Base-by-base conservation (phyloP, 1,140 invertebrate species). In the Tetragnatha versicolor region DNA sequence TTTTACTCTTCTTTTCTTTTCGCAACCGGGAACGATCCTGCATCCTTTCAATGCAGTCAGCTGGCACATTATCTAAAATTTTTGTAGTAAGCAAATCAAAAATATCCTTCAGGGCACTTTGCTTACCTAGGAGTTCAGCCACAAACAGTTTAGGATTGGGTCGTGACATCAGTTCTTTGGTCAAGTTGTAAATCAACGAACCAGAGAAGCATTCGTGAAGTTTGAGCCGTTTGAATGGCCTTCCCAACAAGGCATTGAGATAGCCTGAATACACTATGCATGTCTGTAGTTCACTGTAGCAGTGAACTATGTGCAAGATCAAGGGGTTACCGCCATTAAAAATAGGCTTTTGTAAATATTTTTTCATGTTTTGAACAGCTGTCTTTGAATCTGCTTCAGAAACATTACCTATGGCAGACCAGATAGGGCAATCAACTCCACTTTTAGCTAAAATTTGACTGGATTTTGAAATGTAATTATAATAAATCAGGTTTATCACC, bases 121-220 rank as follows among this genome's bases (percentile, higher is more conserved):
- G 10, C 17, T 53, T 63, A 1, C 79, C 79, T 14, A 80, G 42
- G 2, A 77, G n/a, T 63, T 76, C 73, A 1, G 72, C 45, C 31
- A 80, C 39, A 35, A 77, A 80, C 31, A 80, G 22, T 7, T 77
- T 42, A 12, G 65, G 51, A 29, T 20, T 37, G 10, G 63, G 51
- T 1, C 79, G 60, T 0, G 45, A 39, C 27, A 45, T n/a, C 3
- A 80, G 27, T 14, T 77, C 73, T 39, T 61, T 70, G 7, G 79
- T 77, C 58, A 80, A 73, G 39, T 77, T 80, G 27, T 80, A 80
- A n/a, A 80, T 4, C 39, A 80, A 22, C 9, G 53, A 51, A 22
- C 79, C 79, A 45, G 31, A 31, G 17, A 77, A 39, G 20, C 17
- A 35, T 31, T 61, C 47, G 20, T 70, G 35, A 51, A 77, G 25